A percentile compares a stretch with the other conserved stretches of the same genome.
Evolutionary conservation across 2,888 invertebrate genomes (phyloP).

Genomic region (Chrysolina oricalcia): DNA sequence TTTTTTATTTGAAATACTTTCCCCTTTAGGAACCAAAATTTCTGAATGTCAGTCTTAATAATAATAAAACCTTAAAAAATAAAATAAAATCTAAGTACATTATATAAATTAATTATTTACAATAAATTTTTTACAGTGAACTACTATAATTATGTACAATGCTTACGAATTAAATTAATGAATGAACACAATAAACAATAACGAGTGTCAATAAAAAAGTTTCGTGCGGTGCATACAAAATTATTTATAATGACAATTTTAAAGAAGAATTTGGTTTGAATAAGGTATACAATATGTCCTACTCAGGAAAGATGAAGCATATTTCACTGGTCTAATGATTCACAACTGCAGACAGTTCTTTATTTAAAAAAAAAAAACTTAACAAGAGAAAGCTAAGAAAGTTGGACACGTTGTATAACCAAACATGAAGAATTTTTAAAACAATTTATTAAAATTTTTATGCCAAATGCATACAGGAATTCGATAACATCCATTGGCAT

Average conservation of each 20-base stretch:
- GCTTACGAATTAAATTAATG: conserved; percentile 48
- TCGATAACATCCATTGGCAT: neutral
- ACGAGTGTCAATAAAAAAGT: conserved; percentile 40
- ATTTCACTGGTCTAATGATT: neutral
- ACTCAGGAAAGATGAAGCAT: conserved; percentile 3
- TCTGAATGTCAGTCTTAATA: conserved; percentile 72
- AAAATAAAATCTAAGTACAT: conserved; percentile 64
- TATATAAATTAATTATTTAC: conserved; percentile 66
- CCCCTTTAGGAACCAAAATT: conserved; percentile 72
- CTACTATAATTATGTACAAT: conserved; percentile 59
- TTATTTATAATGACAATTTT: conserved; percentile 33
- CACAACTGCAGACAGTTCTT: no score
- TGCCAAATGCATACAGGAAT: neutral
- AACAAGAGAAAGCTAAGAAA: neutral
- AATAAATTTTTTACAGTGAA: conserved; percentile 64
- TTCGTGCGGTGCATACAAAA: conserved; percentile 44
- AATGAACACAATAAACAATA: conserved; percentile 54
- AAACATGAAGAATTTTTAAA: neutral
- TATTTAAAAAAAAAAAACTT: neutral
- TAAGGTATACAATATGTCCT: conserved; percentile 19
- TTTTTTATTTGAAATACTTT: conserved; percentile 69
- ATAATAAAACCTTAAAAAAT: conserved; percentile 66
- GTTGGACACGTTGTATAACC: conserved; percentile 10
- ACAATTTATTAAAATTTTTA: neutral
- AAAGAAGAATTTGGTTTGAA: neutral